Evolutionary conservation across 1,140 invertebrate species (phyloP).

Genomic region (Subanguina moxae): DNA sequence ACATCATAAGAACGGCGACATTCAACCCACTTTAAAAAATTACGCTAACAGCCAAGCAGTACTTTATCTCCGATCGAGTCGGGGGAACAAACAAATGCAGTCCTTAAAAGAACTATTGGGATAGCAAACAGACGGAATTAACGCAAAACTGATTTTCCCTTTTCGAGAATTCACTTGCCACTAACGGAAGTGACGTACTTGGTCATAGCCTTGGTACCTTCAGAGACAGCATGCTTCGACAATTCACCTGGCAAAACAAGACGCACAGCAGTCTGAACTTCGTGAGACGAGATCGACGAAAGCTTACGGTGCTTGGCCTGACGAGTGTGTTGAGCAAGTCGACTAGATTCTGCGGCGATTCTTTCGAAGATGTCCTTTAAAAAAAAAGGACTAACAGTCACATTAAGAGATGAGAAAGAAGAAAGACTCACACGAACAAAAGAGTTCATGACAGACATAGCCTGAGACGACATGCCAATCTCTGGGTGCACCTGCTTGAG

Average conservation of each 20-base stretch:
- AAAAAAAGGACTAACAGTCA: conserved; percentile 38
- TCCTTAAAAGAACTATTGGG: no score
- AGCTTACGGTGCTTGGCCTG: conserved; percentile 60
- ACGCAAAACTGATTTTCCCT: no score
- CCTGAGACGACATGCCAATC: conserved; percentile 61
- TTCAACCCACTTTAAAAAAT: no score
- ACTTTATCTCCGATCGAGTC: no score
- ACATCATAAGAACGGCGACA: no score
- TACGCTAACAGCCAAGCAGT: no score
- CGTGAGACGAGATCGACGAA: conserved; percentile 64
- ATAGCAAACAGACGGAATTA: no score
- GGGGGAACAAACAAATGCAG: no score
- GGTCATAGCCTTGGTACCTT: conserved; percentile 63
- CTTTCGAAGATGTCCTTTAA: conserved; percentile 62
- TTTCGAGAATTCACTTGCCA: not conserved
- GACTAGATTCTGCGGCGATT: conserved; percentile 60
- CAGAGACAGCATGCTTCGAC: conserved; percentile 66
- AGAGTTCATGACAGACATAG: conserved; percentile 68
- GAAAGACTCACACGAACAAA: conserved; percentile 55
- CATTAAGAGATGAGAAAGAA: not conserved
- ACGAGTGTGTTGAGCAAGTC: conserved; percentile 33
- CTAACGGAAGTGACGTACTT: not conserved
- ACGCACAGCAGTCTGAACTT: conserved; percentile 68
- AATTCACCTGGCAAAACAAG: conserved; percentile 67
- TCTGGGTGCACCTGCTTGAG: conserved; percentile 62